Evolutionary conservation across 1,140 invertebrate genomes (phyloP).

Genomic region (Aporrectodea caliginosa): DNA sequence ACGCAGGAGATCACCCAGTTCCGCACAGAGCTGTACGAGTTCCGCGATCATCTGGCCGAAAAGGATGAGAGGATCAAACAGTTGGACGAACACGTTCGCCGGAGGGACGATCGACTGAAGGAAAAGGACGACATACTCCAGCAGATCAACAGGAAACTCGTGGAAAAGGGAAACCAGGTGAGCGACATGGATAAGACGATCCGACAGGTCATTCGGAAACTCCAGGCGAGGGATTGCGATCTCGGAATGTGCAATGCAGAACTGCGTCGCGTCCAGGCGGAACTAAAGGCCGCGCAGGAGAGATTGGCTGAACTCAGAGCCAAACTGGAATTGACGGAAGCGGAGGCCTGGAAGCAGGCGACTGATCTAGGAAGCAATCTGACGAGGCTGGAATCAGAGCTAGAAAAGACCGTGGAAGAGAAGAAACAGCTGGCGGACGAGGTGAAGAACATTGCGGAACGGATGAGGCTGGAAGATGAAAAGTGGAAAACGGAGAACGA

Average conservation of each 20-base stretch:
- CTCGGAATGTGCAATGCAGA: constrained; percentile 15
- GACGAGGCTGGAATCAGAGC: constrained; percentile 15
- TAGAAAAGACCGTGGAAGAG: constrained; percentile 31
- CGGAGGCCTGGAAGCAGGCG: neutral
- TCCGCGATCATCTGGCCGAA: constrained; percentile 19
- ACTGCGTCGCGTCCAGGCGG: constrained; percentile 11
- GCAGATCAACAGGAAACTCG: constrained; percentile 33
- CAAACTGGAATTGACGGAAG: neutral
- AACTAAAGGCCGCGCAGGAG: constrained; percentile 18
- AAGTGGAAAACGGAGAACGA: constrained; percentile 14
- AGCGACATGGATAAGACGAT: constrained; percentile 29
- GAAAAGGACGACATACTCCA: constrained; percentile 36
- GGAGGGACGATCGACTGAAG: constrained; percentile 35
- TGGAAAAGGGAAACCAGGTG: constrained; percentile 30
- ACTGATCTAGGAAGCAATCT: neutral
- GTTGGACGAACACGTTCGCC: constrained; percentile 30
- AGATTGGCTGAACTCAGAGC: neutral
- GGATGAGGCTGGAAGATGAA: constrained; percentile 15
- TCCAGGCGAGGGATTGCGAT: constrained; percentile 24
- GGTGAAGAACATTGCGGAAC: constrained; percentile 5
- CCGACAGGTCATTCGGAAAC: constrained; percentile 24
- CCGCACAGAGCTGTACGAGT: constrained; percentile 11
- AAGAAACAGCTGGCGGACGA: constrained; percentile 12
- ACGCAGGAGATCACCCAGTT: constrained; percentile 13
- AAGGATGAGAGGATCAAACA: constrained; percentile 29